Evolutionary conservation across 2,888 invertebrate species (phyloP), one percentile per base, ranked within the genome.

Genomic region (Drosophila siamana): DNA sequence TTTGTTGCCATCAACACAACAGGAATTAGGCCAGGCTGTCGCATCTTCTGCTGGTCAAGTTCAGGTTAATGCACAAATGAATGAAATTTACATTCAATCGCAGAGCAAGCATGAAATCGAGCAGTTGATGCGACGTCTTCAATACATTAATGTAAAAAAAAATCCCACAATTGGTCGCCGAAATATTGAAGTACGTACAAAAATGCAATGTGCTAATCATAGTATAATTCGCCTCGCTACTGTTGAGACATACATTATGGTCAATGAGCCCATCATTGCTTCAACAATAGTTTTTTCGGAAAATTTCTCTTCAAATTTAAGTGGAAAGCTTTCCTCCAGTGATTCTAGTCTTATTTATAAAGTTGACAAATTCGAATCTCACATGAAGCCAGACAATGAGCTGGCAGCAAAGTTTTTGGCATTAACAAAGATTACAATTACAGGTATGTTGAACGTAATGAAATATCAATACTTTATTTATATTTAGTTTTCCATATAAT

Each of bases 161-260:
- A 97, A 96, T 93, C 98, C 99, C 13, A 98, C 98, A n/a, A 98
- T 98, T 4, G 99, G 99, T 4, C 93, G 98, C 4, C 93, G 99
- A 22, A 98, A 97, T 90, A 91, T 92, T 56, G 92, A 92, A 75
- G 90, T 92, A 1, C 90, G 89, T 2, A 91, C 91, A 16, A 90
- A 91, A 8, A 85, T 92, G 68, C 86, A 89, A 67, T 92, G 92
- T 63, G 82, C 85, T 2, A 92, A 91, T 72, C 91, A 92, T 63
- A 92, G 89, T 51, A 81, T 88, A 0, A 81, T 92, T 16, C 90
- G 91, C 0, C 71, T 92, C 38, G 92, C 92, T 6, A 91, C 90
- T 4, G 86, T 92, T 19, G 92, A 92, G 52, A 91, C 92, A 0
- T 92, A 92, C 46, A 92, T 92, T 3, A 92, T 92, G 92, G 92